These are phyloP conservation scores for Caenorhabditis doughertyi DNA, from an alignment of 2,888 invertebrate genomes.

Conservation along the genomic window DNA sequence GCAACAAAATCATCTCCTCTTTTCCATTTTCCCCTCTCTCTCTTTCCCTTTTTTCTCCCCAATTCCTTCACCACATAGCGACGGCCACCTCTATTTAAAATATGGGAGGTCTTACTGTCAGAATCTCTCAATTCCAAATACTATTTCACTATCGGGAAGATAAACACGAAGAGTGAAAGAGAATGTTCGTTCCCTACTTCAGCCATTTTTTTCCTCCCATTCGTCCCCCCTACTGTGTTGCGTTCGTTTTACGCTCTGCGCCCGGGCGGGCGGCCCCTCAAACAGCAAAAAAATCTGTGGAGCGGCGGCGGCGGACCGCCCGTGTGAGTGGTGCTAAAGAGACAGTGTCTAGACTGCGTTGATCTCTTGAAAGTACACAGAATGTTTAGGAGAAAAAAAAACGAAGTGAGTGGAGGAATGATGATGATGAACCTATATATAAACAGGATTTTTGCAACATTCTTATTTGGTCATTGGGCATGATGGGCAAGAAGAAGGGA, in stretches of 20 bases:
- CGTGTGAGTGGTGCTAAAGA: too few relatives aligned
- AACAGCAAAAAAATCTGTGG: background rate
- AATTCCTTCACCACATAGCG: background rate
- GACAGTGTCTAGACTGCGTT: constrained; percentile 29
- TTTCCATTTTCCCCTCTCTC: too few relatives aligned
- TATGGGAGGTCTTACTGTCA: constrained; percentile 17
- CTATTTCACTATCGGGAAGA: constrained; percentile 16
- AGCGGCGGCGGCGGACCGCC: background rate
- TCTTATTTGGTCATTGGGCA: too few relatives aligned
- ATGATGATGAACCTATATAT: too few relatives aligned
- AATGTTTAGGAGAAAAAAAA: background rate
- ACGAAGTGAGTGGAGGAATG: background rate
- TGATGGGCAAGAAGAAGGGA: too few relatives aligned
- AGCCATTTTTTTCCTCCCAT: constrained; percentile 29
- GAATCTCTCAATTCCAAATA: background rate
- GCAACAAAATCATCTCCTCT: constrained; percentile 24
- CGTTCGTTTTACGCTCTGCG: background rate
- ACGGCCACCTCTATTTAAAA: constrained; percentile 30
- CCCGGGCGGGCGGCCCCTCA: background rate
- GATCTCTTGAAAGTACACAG: constrained; percentile 24
- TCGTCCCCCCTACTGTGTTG: too few relatives aligned
- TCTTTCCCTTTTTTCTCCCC: too few relatives aligned
- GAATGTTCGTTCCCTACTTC: constrained; percentile 27
- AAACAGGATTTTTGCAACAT: too few relatives aligned
- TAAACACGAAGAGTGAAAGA: background rate